Evolutionary conservation across 2,797 vertebrate genomes (phyloP), one percentile per base, ranked within the genome.

Genomic region (Melanotaenia nigrans): DNA sequence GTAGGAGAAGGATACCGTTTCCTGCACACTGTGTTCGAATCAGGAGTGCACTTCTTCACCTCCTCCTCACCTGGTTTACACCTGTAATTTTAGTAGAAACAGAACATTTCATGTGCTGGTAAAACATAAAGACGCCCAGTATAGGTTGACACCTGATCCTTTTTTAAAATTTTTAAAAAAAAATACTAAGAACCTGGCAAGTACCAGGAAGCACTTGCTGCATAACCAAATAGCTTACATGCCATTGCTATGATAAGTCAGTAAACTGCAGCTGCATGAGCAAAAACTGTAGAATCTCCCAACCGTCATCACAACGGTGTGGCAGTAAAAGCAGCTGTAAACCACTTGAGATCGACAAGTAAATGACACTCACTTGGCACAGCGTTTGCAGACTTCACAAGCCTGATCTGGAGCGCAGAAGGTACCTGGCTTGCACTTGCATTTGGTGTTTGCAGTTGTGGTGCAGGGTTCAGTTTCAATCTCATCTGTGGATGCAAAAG

Each of bases 301-400:
- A 42, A 42, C 4, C 4, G 5, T 18, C 12, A 13, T 14, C 13
- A 16, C 36, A 61, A 24, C 22, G 13, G 22, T 12, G 28, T 5
- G 18, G 35, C 42, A 35, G 42, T 35, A 28, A 5, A 32, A 33
- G 16, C 18, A 14, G 51, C 24, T 9, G 32, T 45, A 32, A 58
- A 66, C 7, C 0, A 7, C 12, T 74, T n/a, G 1, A n/a, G 45
- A n/a, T 20, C 7, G 53, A 8, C 47, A 20, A 28, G 59, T 13
- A 24, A 65, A 51, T 2, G 33, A 14, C 4, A 71, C 92, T 90
- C 65, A 95, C 95, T 82, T 93, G 76, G 89, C 85, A 59, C 94
- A 95, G 8, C 93, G 94, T 73, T 95, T 95, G 90, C 95, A 95
- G 75, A 95, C 94, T 68, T 95, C 95, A 10, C 95, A 95, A 62